A percentile compares a stretch with the other conserved stretches of the same genome.
Conservation (phyloP, 2,113 vertebrate species). For the Cyphomyrus plagiostoma region DNA sequence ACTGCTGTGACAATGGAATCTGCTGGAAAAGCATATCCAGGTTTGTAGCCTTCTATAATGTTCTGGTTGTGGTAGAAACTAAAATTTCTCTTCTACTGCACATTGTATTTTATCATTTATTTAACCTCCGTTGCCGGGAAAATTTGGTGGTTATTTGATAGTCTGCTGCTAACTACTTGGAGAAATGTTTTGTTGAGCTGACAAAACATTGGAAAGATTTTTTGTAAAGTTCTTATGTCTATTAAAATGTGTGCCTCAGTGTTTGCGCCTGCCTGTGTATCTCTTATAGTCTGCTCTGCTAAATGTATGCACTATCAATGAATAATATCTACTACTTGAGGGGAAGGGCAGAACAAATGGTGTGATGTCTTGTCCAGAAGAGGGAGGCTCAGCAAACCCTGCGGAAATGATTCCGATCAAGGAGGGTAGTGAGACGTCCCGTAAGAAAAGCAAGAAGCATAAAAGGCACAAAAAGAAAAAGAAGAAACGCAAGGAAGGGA, state of each 20-base stretch:
- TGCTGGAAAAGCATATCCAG: conserved; percentile 50
- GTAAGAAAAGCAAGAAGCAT: conserved; percentile 91
- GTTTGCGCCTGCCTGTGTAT: neutral
- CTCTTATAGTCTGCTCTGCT: neutral
- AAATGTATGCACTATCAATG: neutral
- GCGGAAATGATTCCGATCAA: conserved; percentile 58
- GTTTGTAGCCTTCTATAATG: conserved; percentile 36
- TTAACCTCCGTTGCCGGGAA: neutral
- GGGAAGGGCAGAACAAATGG: neutral
- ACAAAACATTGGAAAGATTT: neutral
- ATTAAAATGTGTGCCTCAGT: neutral
- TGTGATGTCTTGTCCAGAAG: conserved; percentile 38
- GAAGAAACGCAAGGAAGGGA: conserved; percentile 86
- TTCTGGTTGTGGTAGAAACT: neutral
- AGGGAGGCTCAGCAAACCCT: conserved; percentile 48
- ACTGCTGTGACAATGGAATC: conserved; percentile 48
- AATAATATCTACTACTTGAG: neutral
- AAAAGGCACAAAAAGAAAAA: conserved; percentile 97
- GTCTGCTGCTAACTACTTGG: too few species aligned
- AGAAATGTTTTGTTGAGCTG: neutral
- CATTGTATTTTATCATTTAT: neutral
- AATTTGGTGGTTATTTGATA: neutral
- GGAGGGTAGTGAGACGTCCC: conserved; percentile 68
- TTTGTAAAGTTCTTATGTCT: neutral
- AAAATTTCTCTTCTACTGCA: neutral